A percentile compares a stretch with the other conserved stretches of the same genome.
These are phyloP conservation scores for Ischnus inquisitorius DNA, from an alignment of 2,888 invertebrate genomes.

Conservation along the genomic window DNA sequence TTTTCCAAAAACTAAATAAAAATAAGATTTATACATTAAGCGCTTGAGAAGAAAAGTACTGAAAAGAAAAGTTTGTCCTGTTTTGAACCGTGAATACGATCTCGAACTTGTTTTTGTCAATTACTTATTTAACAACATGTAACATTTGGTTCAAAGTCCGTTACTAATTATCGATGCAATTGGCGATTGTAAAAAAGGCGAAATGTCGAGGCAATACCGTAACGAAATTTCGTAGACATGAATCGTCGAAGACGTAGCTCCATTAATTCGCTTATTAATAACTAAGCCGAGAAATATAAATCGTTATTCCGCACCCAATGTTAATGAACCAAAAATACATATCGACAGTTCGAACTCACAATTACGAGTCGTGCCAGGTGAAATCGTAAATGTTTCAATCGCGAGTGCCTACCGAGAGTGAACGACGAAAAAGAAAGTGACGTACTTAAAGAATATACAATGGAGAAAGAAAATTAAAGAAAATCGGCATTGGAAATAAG, in stretches of 20 bases:
- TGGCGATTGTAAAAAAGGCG: neutral
- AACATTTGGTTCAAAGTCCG: neutral
- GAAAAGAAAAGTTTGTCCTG: too few relatives aligned
- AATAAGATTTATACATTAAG: too few relatives aligned
- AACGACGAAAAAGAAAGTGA: conserved; percentile 38
- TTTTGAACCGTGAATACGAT: too few relatives aligned
- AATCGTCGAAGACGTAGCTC: neutral
- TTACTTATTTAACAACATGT: too few relatives aligned
- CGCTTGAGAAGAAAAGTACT: too few relatives aligned
- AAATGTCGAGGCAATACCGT: neutral
- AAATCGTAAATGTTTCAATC: neutral
- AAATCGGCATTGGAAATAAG: conserved; percentile 27
- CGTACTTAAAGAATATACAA: neutral
- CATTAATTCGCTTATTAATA: conserved; percentile 22
- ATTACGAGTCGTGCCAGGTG: conserved; percentile 15
- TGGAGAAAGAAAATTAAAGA: conserved; percentile 9
- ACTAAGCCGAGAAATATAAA: neutral
- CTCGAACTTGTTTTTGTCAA: too few relatives aligned
- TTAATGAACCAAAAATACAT: neutral
- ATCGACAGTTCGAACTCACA: conserved; percentile 8
- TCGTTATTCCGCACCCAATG: neutral
- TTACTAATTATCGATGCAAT: neutral
- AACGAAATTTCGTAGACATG: neutral
- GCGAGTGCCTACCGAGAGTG: conserved; percentile 25
- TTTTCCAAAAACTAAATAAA: too few relatives aligned